Base-by-base conservation (phyloP, 2,113 vertebrate genomes). In the Eudyptes chrysolophus region DNA sequence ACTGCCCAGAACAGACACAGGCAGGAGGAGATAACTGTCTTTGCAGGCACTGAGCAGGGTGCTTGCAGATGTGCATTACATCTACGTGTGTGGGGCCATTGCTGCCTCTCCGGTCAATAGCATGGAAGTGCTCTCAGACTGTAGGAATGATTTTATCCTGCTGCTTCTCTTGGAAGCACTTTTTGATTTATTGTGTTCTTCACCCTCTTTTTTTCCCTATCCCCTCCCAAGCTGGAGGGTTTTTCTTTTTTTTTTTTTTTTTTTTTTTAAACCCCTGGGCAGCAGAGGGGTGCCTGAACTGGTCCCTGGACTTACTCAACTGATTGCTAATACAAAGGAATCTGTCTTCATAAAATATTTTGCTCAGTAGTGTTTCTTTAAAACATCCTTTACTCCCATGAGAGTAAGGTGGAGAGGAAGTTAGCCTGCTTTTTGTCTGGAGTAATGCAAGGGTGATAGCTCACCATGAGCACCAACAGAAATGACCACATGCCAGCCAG, bases 311-410 rank as follows among this genome's bases (percentile, higher is more conserved):
- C 85, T 93, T 25, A 57, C 55, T 49, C 1, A 3, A 60, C 71
- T 52, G 93, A 48, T 97, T 15, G 74, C 86, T 79, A 96, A 94
- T 97, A 94, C 87, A 92, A 89, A 95, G 84, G 71, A 94, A 58
- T 77, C 79, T 92, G 38, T 81, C 96, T 97, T 97, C 51, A 64
- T 85, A 96, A 92, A 92, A 29, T 1, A 4, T n/a, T 92, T 77
- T 88, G 77, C 82, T 93, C 64, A 5, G 27, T 19, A 7, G 68
- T 62, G 16, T 90, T 91, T 91, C 78, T 95, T 96, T 85, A 52
- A 36, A 60, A 27, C n/a, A 24, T 17, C 29, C 36, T 87, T 60
- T 12, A 17, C 48, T 89, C 36, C 36, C 18, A 40, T 32, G 26
- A 11, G 61, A 80, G 49, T 2, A 10, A 62, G 58, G 40, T 29